Evolutionary conservation across 1,140 invertebrate species (phyloP).

Genomic region (Drosophila nebulosa): DNA sequence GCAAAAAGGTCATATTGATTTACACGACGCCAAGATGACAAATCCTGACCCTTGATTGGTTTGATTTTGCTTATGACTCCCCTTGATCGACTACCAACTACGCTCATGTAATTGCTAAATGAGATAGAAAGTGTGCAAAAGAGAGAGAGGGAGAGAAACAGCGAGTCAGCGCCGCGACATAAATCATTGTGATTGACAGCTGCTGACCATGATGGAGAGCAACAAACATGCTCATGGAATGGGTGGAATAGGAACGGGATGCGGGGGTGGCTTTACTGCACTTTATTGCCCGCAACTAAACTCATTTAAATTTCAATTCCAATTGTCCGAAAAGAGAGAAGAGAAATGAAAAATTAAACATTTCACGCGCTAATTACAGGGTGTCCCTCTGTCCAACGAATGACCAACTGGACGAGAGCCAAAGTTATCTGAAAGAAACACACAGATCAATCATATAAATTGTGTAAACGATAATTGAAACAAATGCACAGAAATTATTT

Average conservation of each 20-base stretch:
- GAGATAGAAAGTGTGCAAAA: neutral
- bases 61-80: no score
- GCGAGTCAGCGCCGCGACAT: constrained; percentile 54
- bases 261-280: constrained; percentile 15
- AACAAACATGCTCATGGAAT: neutral
- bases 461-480: constrained; percentile 61
- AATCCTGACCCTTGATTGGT: no score
- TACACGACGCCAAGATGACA: no score
- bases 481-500: constrained; percentile 71
- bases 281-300: constrained; percentile 59
- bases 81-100: neutral
- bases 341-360: constrained; percentile 37
- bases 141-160: neutral
- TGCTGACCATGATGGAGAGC: constrained; percentile 45
- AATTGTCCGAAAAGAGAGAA: constrained; percentile 66
- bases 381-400: constrained; percentile 40
- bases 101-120: neutral
- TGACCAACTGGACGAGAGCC: constrained; percentile 39
- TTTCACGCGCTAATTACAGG: constrained; percentile 74
- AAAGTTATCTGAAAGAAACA: neutral
- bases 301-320: constrained; percentile 77
- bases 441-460: constrained; percentile 70
- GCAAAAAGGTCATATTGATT: no score
- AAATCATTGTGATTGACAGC: constrained; percentile 81
- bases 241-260: neutral